phyloP scores from a whole-genome alignment of 1,140 invertebrate species.

The Heliconius nattereri region DNA sequence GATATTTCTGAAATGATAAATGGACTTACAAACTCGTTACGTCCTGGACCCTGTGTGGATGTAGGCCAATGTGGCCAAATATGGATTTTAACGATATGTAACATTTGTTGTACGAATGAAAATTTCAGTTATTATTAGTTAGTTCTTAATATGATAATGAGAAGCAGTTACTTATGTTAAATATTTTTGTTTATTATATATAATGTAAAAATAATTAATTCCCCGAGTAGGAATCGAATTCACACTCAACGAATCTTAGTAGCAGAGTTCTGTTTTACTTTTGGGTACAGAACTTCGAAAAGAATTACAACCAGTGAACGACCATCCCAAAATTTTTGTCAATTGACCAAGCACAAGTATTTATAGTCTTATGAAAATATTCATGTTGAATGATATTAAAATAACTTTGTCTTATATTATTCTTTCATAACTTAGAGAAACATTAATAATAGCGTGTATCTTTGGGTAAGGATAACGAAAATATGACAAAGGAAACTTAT shows the following conservation, averaged over 20 bases:
- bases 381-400: background rate
- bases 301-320: no score
- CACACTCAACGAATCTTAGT: no score
- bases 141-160: no score
- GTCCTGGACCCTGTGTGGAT: slow-evolving; percentile 32
- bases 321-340: no score
- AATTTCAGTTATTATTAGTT: background rate
- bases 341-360: background rate
- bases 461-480: background rate
- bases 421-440: background rate
- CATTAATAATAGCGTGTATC: background rate
- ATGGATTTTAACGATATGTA: background rate
- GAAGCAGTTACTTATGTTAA: no score
- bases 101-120: background rate
- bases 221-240: no score
- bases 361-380: background rate
- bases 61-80: slow-evolving; percentile 25
- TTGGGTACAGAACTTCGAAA: no score
- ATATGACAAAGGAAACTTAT: background rate
- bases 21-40: slow-evolving; percentile 42
- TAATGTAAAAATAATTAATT: no score
- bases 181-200: no score
- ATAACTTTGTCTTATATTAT: background rate
- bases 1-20: slow-evolving; percentile 63
- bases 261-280: no score